A percentile compares a stretch with the other conserved stretches of the same genome.
phyloP scores from a whole-genome alignment of 2,113 vertebrate genomes.

The Macrotus californicus region DNA sequence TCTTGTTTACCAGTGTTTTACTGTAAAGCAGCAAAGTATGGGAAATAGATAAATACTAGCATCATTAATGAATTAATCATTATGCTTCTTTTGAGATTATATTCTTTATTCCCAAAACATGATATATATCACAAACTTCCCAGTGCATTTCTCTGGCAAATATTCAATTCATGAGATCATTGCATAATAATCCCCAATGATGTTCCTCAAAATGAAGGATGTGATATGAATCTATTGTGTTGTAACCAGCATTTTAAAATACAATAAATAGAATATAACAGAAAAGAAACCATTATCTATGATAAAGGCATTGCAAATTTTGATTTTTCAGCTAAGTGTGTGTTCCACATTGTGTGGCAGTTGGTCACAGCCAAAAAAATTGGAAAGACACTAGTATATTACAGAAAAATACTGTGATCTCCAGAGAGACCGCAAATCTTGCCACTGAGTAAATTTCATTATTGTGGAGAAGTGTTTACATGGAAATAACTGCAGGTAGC shows the following conservation, averaged over 20 bases:
- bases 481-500: background rate
- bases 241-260: background rate
- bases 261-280: background rate
- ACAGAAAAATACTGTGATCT: background rate
- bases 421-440: background rate
- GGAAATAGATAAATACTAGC: background rate
- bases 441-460: background rate
- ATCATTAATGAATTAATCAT: slow-evolving; percentile 31
- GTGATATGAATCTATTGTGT: background rate
- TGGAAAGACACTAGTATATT: background rate
- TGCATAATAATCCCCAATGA: background rate
- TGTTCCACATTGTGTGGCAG: background rate
- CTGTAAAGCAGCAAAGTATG: no score
- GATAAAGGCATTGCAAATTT: background rate
- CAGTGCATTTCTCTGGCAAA: background rate
- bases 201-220: background rate
- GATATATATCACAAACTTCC: background rate
- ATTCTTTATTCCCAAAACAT: slow-evolving; percentile 37
- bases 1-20: background rate
- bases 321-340: background rate
- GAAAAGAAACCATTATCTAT: background rate
- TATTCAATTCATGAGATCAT: background rate
- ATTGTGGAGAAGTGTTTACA: background rate
- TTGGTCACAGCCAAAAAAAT: background rate
- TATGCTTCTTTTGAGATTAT: background rate